Conservation (phyloP, 2,113 vertebrate species). For the Prionailurus viverrinus region DNA sequence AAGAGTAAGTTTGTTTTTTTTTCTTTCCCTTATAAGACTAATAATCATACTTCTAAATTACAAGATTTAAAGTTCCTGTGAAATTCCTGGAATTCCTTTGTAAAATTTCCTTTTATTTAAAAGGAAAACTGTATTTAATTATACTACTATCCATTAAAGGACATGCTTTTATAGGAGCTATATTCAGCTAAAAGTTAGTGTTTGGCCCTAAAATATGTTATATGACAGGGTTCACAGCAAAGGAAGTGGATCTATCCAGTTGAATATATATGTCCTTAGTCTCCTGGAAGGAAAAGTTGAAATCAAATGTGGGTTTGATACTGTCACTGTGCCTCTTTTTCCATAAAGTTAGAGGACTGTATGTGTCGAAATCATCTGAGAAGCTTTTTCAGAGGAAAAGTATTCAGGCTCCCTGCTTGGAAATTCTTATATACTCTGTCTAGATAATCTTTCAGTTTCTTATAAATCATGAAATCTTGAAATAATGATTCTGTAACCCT, state of each 20-base stretch:
- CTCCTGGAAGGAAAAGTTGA: background rate
- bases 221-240: background rate
- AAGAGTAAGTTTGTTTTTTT: background rate
- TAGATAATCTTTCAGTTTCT: conserved; percentile 35
- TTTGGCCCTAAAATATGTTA: background rate
- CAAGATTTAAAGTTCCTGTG: background rate
- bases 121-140: background rate
- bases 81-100: conserved; percentile 34
- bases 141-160: background rate
- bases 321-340: background rate
- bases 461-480: conserved; percentile 37
- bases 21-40: background rate
- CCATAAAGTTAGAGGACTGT: background rate
- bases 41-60: conserved; percentile 40
- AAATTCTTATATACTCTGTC: background rate
- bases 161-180: background rate
- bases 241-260: background rate
- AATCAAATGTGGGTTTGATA: background rate
- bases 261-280: background rate
- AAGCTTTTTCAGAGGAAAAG: conserved; percentile 22
- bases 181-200: conserved; percentile 18
- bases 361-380: background rate
- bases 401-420: background rate
- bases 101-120: conserved; percentile 50
- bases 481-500: conserved; percentile 41